Percentiles rank a stretch among this genome's conserved stretches.
These are phyloP conservation scores for Orientallactaga bullata DNA, from an alignment of 2,113 vertebrate genomes.

Conservation along the genomic window DNA sequence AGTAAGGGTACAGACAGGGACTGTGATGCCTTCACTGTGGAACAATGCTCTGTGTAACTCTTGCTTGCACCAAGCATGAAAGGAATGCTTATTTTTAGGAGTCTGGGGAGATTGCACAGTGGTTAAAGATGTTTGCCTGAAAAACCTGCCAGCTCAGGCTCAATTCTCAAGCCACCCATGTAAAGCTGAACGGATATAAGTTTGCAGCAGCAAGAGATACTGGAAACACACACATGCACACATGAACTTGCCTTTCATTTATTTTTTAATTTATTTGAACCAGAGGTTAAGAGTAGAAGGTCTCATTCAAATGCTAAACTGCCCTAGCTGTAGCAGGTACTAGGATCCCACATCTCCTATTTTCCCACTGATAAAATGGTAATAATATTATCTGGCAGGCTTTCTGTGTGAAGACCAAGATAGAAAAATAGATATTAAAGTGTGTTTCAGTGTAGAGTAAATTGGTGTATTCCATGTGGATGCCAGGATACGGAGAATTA, in stretches of 20 bases:
- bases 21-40: fast-evolving
- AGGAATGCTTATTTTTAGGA: not conserved
- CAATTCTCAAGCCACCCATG: too few relatives aligned
- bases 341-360: not conserved
- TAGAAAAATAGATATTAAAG: not conserved
- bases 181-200: too few relatives aligned
- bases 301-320: not conserved
- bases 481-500: conserved; percentile 17
- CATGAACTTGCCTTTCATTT: too few relatives aligned
- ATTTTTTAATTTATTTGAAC: not conserved
- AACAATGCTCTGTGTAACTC: too few relatives aligned
- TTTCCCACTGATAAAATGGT: not conserved
- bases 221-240: too few relatives aligned
- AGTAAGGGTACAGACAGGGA: not conserved
- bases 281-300: not conserved
- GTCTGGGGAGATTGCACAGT: too few relatives aligned
- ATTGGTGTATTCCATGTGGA: not conserved
- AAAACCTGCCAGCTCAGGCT: not conserved
- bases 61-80: not conserved
- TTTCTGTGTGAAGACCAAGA: not conserved
- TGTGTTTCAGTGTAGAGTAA: not conserved
- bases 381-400: fast-evolving
- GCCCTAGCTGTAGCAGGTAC: not conserved
- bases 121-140: too few relatives aligned
- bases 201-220: too few relatives aligned